phyloP scores from a whole-genome alignment of 2,113 vertebrate genomes.

The Myotis brandtii region DNA sequence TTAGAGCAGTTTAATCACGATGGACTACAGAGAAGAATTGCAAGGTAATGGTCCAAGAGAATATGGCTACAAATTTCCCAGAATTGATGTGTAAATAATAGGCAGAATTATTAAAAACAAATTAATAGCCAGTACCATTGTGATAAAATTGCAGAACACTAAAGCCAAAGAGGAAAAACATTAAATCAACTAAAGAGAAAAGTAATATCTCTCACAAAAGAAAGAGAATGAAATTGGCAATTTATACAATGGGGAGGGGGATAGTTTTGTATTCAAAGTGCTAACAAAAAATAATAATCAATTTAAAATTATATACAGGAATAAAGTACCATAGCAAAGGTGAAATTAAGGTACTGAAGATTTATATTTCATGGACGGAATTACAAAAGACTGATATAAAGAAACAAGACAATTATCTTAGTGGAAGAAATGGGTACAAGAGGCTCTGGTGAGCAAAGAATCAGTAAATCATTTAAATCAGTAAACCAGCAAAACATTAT shows the following conservation, averaged over 20 bases:
- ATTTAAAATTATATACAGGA: neutral
- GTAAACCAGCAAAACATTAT: neutral
- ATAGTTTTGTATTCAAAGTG: neutral
- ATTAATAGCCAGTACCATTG: neutral
- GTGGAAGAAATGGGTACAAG: neutral
- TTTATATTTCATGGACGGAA: neutral
- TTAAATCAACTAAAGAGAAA: slow-evolving; percentile 26
- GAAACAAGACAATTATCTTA: neutral
- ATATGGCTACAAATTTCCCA: neutral
- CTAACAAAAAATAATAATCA: neutral
- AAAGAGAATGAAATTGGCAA: slow-evolving; percentile 17
- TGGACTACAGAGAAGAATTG: neutral
- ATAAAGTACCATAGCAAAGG: neutral
- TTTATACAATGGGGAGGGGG: neutral
- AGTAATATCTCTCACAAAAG: neutral
- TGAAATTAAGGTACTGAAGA: neutral
- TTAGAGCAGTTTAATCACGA: neutral
- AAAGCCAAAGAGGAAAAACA: neutral
- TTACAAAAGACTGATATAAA: neutral
- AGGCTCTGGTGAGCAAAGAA: neutral
- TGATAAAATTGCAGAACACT: neutral
- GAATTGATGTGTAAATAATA: slow-evolving; percentile 27
- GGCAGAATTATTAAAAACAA: slow-evolving; percentile 31
- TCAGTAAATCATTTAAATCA: neutral
- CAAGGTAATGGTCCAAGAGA: neutral